phyloP scores from a whole-genome alignment of 2,797 vertebrate species.

The Anabacerthia variegaticeps region DNA sequence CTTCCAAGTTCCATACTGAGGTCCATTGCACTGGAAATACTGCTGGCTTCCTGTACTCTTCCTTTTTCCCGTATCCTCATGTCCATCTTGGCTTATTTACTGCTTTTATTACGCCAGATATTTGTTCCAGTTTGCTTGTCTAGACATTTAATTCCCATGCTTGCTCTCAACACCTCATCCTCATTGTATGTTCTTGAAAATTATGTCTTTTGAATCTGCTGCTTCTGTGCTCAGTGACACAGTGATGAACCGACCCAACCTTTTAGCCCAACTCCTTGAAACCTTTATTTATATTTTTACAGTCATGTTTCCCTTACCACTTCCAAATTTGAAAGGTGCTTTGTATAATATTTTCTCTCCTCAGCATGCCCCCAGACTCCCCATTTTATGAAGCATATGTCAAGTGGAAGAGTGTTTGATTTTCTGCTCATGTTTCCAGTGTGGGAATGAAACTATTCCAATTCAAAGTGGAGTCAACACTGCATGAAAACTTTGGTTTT shows the following conservation, averaged over 20 bases:
- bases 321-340: neutral
- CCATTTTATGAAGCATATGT: too few species aligned
- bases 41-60: neutral
- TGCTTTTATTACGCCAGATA: neutral
- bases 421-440: neutral
- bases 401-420: too few species aligned
- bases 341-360: neutral
- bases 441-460: neutral
- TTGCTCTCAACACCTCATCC: neutral
- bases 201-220: neutral
- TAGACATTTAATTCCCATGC: neutral
- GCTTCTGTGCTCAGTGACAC: neutral
- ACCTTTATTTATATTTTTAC: neutral
- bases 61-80: neutral
- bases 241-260: neutral
- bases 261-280: neutral
- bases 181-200: neutral
- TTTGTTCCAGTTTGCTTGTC: neutral
- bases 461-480: neutral
- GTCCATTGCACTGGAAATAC: neutral
- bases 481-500: neutral
- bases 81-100: neutral
- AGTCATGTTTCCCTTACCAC: neutral
- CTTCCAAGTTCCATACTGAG: neutral
- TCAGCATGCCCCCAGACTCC: neutral